These are phyloP conservation scores for Magallana angulata DNA, from an alignment of 1,140 invertebrate genomes.

Conservation along the genomic window DNA sequence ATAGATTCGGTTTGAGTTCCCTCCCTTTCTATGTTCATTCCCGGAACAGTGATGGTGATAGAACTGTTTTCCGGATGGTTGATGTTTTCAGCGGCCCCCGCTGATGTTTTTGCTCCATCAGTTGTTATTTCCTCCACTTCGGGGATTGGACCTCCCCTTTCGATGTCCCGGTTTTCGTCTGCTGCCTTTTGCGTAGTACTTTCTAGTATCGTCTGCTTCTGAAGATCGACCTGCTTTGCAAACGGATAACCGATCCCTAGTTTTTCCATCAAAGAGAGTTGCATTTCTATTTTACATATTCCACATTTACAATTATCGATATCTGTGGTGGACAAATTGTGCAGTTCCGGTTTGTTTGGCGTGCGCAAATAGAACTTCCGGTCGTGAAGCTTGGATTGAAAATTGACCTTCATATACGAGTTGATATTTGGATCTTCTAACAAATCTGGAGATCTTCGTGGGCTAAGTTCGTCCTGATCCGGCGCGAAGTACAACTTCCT, in stretches of 20 bases:
- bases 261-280: slow-evolving; percentile 63
- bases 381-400: slow-evolving; percentile 61
- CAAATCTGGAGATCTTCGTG: not conserved
- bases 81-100: not conserved
- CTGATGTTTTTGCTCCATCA: not conserved
- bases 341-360: slow-evolving; percentile 42
- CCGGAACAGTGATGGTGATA: slow-evolving; percentile 52
- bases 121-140: not conserved
- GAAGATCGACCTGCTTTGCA: not conserved
- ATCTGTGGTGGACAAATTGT: slow-evolving; percentile 44
- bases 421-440: slow-evolving; percentile 35
- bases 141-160: not conserved
- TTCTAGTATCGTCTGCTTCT: slow-evolving; percentile 4
- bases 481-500: slow-evolving; percentile 49
- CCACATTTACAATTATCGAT: slow-evolving; percentile 64
- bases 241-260: slow-evolving; percentile 27
- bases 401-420: slow-evolving; percentile 63
- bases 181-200: not conserved
- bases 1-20: slow-evolving; percentile 24
- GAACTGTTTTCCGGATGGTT: slow-evolving; percentile 35
- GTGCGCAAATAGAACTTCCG: slow-evolving; percentile 68
- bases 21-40: slow-evolving; percentile 53
- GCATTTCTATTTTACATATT: slow-evolving; percentile 68
- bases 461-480: not conserved
- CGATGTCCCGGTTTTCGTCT: not conserved